phyloP scores from a whole-genome alignment of 2,113 vertebrate species.

The Erythrocercus mccallii region DNA sequence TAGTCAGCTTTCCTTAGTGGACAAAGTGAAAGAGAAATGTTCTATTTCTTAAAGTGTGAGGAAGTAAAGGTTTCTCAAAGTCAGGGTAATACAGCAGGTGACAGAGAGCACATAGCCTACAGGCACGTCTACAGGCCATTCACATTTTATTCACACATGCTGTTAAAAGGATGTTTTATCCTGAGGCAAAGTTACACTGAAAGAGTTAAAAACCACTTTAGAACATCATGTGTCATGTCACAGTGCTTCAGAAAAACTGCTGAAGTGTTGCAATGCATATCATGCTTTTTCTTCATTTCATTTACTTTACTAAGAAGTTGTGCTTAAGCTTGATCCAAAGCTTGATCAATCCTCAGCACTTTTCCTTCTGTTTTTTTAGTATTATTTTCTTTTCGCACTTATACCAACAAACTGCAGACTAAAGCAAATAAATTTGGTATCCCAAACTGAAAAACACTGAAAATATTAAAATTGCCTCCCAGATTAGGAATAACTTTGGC shows the following conservation, averaged over 20 bases:
- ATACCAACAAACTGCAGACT: background rate
- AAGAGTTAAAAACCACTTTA: constrained; percentile 57
- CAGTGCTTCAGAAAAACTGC: constrained; percentile 7
- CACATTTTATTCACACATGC: background rate
- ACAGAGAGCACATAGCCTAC: constrained; percentile 66
- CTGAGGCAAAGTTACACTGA: constrained; percentile 67
- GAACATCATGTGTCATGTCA: constrained; percentile 66
- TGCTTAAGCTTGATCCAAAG: background rate
- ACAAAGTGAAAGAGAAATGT: constrained; percentile 56
- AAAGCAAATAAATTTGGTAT: constrained; percentile 28
- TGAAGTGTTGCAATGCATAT: constrained; percentile 32
- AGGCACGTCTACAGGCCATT: constrained; percentile 54
- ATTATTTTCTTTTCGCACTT: background rate
- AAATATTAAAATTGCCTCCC: background rate
- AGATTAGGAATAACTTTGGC: background rate
- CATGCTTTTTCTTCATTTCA: constrained; percentile 43
- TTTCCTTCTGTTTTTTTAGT: background rate
- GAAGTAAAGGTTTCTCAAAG: constrained; percentile 67
- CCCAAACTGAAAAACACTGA: background rate
- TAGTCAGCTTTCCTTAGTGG: constrained; percentile 51
- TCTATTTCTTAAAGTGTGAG: constrained; percentile 54
- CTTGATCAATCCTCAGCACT: background rate
- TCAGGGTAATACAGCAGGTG: constrained; percentile 59
- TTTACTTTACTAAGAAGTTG: constrained; percentile 58
- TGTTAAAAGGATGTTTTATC: constrained; percentile 67